These are phyloP conservation scores for Channa striata DNA, from an alignment of 2,797 vertebrate genomes.

Conservation along the genomic window DNA sequence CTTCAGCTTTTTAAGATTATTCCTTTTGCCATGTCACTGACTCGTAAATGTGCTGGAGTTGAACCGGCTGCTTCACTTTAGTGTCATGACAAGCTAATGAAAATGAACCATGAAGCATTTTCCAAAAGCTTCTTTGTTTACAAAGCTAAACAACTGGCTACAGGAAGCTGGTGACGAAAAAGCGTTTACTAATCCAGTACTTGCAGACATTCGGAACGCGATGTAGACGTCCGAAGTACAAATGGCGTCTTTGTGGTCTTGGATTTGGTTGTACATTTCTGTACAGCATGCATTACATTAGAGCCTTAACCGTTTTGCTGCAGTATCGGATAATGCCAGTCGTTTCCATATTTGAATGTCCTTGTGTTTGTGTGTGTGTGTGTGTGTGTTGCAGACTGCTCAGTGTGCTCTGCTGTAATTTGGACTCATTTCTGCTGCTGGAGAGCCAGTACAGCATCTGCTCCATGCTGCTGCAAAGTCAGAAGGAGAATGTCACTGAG, in stretches of 20 bases:
- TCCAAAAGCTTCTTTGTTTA: slow-evolving; percentile 54
- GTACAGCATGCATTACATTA: slow-evolving; percentile 15
- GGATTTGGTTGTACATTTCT: slow-evolving; percentile 12
- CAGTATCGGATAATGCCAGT: slow-evolving; percentile 39
- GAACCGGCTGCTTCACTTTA: slow-evolving; percentile 32
- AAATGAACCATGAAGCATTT: slow-evolving; percentile 61
- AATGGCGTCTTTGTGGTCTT: slow-evolving; percentile 32
- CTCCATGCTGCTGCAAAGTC: slow-evolving; percentile 88
- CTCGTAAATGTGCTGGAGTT: slow-evolving; percentile 39
- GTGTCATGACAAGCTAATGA: slow-evolving; percentile 65
- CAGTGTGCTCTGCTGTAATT: slow-evolving; percentile 91
- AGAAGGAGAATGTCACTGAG: slow-evolving; percentile 87
- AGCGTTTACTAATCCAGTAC: slow-evolving; percentile 49
- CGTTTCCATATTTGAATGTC: slow-evolving; percentile 25
- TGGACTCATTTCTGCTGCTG: slow-evolving; percentile 92
- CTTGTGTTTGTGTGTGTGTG: slow-evolving; percentile 37
- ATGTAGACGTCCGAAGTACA: slow-evolving; percentile 31
- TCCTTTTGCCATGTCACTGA: slow-evolving; percentile 15
- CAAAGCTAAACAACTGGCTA: slow-evolving; percentile 61
- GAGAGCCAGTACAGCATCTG: slow-evolving; percentile 93
- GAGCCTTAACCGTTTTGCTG: background rate
- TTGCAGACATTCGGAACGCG: slow-evolving; percentile 50
- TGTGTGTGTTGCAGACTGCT: slow-evolving; percentile 86
- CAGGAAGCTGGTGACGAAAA: slow-evolving; percentile 34
- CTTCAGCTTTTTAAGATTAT: background rate